Conservation (phyloP, 2,888 invertebrate genomes). For the Mesorhabditis spiculigera region DNA sequence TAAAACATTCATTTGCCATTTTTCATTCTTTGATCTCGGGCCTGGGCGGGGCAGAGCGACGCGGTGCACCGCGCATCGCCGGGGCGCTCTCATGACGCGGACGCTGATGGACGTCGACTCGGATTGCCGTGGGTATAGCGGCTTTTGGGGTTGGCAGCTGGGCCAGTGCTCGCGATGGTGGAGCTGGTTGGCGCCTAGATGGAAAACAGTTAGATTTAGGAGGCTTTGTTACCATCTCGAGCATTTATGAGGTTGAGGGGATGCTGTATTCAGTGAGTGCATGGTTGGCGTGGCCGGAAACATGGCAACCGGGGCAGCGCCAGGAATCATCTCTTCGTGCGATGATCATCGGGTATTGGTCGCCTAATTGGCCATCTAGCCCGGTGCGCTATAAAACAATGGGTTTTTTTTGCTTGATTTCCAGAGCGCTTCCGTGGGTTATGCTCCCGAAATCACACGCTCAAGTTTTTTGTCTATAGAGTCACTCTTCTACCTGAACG, state of each 20-base stretch:
- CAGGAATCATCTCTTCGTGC: neutral
- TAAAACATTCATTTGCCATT: too few relatives aligned
- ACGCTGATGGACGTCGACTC: neutral
- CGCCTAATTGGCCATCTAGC: neutral
- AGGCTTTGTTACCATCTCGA: too few relatives aligned
- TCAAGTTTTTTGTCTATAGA: too few relatives aligned
- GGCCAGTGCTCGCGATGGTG: too few relatives aligned
- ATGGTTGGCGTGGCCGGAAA: neutral
- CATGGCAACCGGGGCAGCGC: too few relatives aligned
- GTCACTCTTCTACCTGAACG: too few relatives aligned
- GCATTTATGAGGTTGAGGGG: neutral
- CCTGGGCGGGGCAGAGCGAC: neutral
- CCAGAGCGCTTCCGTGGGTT: too few relatives aligned
- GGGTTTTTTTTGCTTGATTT: neutral
- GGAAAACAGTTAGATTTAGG: too few relatives aligned
- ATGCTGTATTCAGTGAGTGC: neutral
- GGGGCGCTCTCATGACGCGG: slow-evolving; percentile 2
- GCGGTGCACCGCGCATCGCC: neutral
- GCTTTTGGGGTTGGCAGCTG: too few relatives aligned
- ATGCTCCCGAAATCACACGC: too few relatives aligned
- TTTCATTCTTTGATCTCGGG: too few relatives aligned
- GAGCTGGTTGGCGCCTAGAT: too few relatives aligned
- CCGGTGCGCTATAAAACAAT: neutral
- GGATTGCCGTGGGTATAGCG: neutral
- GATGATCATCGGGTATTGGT: neutral